Percentiles rank a stretch among this genome's conserved stretches.
These are phyloP conservation scores for Ryuthela nishihirai DNA, from an alignment of 2,888 invertebrate species.

Conservation along the genomic window DNA sequence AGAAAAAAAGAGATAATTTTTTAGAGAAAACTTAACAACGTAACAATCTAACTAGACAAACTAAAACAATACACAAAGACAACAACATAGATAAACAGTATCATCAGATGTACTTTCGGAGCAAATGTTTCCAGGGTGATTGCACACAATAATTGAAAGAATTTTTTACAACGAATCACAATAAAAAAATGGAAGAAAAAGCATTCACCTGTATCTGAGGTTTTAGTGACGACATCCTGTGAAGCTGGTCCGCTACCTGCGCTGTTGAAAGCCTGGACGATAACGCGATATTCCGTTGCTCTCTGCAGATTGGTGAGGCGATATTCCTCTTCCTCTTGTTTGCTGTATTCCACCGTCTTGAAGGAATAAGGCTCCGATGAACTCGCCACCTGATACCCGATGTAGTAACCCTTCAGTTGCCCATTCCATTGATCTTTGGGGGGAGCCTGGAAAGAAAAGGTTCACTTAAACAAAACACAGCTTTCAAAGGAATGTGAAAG, in stretches of 20 bases:
- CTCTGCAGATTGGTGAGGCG: constrained; percentile 34
- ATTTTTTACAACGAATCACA: too few relatives aligned
- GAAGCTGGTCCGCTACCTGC: constrained; percentile 39
- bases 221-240: constrained; percentile 37
- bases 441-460: constrained; percentile 23
- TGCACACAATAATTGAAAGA: too few relatives aligned
- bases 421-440: constrained; percentile 40
- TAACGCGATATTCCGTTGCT: constrained; percentile 35
- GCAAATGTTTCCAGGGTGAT: too few relatives aligned
- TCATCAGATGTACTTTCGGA: too few relatives aligned
- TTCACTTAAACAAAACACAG: too few relatives aligned
- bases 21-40: too few relatives aligned
- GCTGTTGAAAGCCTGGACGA: constrained; percentile 38
- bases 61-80: too few relatives aligned
- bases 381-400: constrained; percentile 34
- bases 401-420: constrained; percentile 35
- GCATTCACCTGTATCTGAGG: constrained; percentile 36
- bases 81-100: too few relatives aligned
- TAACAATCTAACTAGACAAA: too few relatives aligned
- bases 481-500: too few relatives aligned
- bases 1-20: too few relatives aligned
- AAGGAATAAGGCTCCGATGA: constrained; percentile 38
- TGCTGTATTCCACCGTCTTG: constrained; percentile 35
- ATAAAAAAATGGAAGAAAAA: too few relatives aligned
- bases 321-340: constrained; percentile 38